phyloP scores from a whole-genome alignment of 2,888 invertebrate genomes.

The Ophonus ardosiacus region DNA sequence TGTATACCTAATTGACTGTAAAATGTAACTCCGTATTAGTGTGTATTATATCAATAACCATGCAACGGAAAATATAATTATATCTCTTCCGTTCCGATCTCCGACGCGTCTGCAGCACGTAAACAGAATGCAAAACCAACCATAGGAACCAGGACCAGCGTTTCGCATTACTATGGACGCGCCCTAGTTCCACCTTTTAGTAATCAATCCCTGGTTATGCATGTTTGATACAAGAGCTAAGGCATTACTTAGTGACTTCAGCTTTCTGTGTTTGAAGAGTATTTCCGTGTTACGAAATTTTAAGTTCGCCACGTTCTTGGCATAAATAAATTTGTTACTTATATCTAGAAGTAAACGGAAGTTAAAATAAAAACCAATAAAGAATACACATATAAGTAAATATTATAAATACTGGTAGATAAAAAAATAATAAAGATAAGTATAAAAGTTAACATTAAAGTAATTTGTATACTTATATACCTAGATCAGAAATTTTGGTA shows the following conservation, averaged over 20 bases:
- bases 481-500: too few relatives aligned
- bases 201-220: slow-evolving; percentile 49
- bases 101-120: not conserved
- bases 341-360: too few relatives aligned
- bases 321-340: not conserved
- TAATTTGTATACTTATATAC: too few relatives aligned
- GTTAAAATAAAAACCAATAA: too few relatives aligned
- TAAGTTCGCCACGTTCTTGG: not conserved
- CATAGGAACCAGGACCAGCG: not conserved
- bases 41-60: not conserved
- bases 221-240: slow-evolving; percentile 39
- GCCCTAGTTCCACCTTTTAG: slow-evolving; percentile 35
- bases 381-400: too few relatives aligned
- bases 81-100: not conserved
- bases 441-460: too few relatives aligned
- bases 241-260: not conserved
- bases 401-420: too few relatives aligned
- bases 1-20: too few relatives aligned
- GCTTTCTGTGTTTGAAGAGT: not conserved
- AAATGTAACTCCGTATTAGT: too few relatives aligned
- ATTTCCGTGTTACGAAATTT: not conserved
- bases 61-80: not conserved
- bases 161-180: slow-evolving; percentile 10
- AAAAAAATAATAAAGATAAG: too few relatives aligned
- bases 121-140: slow-evolving; percentile 12